Evolutionary conservation across 2,113 vertebrate species (phyloP), one percentile per base, ranked within the genome.

Genomic region (Caranx ignobilis): DNA sequence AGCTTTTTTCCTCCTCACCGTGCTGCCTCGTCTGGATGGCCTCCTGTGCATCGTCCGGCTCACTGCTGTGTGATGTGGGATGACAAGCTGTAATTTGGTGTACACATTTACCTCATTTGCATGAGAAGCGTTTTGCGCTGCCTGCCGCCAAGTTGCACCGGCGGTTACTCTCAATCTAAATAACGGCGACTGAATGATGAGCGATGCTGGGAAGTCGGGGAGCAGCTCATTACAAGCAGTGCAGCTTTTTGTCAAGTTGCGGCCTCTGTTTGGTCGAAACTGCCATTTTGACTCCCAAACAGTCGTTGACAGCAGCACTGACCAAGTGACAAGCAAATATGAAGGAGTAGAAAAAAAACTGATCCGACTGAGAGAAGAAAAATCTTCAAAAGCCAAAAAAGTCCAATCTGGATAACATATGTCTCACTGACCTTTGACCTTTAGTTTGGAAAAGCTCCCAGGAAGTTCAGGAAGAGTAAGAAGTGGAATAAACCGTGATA

Each of bases 41-140:
- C 34, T 12, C 6, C 90, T 93, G 90, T 4, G 37, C 19, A 66
- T 62, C 74, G 52, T 94, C 88, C 59, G 32, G 39, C 60, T 26
- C 4, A 41, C 45, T 2, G 66, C 62, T 0, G 3, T 2, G 2
- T 85, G 21, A 93, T 89, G 52, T 31, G 10, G 26, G 0, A 16
- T 85, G 91, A 89, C 90, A 92, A 77, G 89, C 88, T 82, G 70
- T 91, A 92, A 92, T 92, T 93, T 87, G 61, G 69, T 69, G 79
- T 91, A 81, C 88, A 87, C 87, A 75, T 91, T 92, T 80, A 82
- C 81, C 80, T 89, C 87, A 89, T 93, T 93, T 92, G 88, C 91
- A 91, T 90, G 87, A 80, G 86, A 82, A 79, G 84, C 79, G 52
- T 79, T 79, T 82, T 71, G 71, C 2, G 70, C 84, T 35, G 85